Percentiles rank a stretch among this genome's conserved stretches.
phyloP scores from a whole-genome alignment of 1,140 invertebrate genomes.

The Ruditapes philippinarum region DNA sequence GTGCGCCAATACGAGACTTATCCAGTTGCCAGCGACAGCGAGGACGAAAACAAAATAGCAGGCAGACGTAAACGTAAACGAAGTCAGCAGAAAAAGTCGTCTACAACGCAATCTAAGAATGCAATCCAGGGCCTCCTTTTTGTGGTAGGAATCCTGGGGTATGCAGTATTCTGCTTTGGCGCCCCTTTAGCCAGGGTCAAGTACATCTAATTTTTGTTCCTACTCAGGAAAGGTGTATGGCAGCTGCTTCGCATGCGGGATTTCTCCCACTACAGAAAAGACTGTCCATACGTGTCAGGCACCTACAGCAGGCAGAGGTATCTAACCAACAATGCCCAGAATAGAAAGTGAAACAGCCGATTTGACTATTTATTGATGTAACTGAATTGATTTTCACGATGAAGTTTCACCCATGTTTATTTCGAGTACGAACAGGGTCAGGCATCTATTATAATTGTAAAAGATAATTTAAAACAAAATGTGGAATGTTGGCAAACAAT shows the following conservation, averaged over 20 bases:
- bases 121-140: background rate
- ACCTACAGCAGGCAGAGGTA: background rate
- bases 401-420: no score
- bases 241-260: conserved; percentile 10
- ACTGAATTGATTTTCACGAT: background rate
- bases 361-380: conserved; percentile 3
- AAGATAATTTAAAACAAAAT: conserved; percentile 36
- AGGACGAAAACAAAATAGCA: background rate
- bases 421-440: conserved; percentile 29
- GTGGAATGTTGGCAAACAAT: conserved; percentile 24
- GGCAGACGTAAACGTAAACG: background rate
- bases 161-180: background rate
- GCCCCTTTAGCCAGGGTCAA: no score
- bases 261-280: conserved; percentile 3
- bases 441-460: conserved; percentile 40
- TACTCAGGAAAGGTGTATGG: background rate
- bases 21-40: conserved; percentile 23
- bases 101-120: background rate
- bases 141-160: background rate
- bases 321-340: background rate
- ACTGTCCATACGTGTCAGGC: conserved; percentile 14
- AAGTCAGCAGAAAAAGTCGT: background rate
- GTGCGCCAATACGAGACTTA: background rate
- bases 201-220: conserved; percentile 30
- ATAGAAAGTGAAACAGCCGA: background rate